Evolutionary conservation across 2,888 invertebrate species (phyloP), one percentile per base, ranked within the genome.

Genomic region (Parnassius apollo): DNA sequence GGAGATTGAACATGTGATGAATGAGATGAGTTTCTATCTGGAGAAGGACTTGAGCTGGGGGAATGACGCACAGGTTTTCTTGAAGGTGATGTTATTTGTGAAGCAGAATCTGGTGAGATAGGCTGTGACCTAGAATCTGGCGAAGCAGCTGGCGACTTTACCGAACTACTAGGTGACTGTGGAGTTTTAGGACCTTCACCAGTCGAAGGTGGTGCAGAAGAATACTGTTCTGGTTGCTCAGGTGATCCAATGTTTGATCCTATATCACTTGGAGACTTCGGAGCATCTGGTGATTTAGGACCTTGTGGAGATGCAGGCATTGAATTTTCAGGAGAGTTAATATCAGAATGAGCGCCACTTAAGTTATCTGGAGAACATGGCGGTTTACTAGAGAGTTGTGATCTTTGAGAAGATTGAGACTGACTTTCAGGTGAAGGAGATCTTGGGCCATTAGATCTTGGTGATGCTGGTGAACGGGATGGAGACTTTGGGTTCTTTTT

Each of bases 251-350:
- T 64, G 79, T 75, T 79, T 59, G 80, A 80, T 13, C 69, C 72
- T 25, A 83, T 78, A 56, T 81, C 83, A 64, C 83, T 81, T 13
- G 91, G 89, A 42, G 90, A 88, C 65, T 88, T 87, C 7, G 89
- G 92, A 44, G 89, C 90, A 62, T 88, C 89, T 55, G 92, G 90
- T 42, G 93, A 92, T 65, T 86, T 91, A 22, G 86, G 83, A 11
- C 82, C 86, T 60, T 69, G 71, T 61, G 88, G 90, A 44, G 88
- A 91, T 22, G 75, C 78, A 60, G 84, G 83, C 75, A 84, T 78
- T 57, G 88, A 89, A 75, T 88, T 86, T 73, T 91, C 89, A 56
- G 91, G 91, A 58, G 91, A 91, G 77, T 90, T 90, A 53, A 91
- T 88, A 62, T 90, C 88, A 48, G 91, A 91, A 72, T 87, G 88